Evolutionary conservation across 2,888 invertebrate species (phyloP), one percentile per base, ranked within the genome.

Genomic region (Apodemia duryi): DNA sequence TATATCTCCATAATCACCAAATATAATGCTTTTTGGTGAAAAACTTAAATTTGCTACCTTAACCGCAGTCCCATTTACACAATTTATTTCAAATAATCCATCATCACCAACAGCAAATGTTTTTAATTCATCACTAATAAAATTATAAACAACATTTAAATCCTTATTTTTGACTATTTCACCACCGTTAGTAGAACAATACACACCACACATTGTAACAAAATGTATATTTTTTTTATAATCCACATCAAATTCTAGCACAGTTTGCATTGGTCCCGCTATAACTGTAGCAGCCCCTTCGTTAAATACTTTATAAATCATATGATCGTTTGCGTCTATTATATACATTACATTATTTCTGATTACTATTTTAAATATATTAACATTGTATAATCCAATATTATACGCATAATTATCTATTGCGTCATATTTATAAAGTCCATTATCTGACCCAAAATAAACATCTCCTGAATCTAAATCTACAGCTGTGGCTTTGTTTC

Each of bases 1-100:
- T 70, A 90, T 82, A 66, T 90, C 90, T 1, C 90, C 90, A 35
- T 91, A 88, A 65, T 90, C 90, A 0, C 91, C 91, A 62, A 85
- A 84, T 4, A 83, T 79, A 29, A 91, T 83, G 65, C 90, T 87
- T 61, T 76, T 73, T 0, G 89, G 85, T 9, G 72, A 73, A 65
- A 89, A 89, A 65, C 81, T 71, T 61, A 90, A 63, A 63, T 77
- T 73, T 0, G 85, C 81, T 0, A 86, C 71, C 69, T 77, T 84
- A 1, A 64, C 77, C 0, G 90, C 88, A 0, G 87, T 89, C 0
- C 91, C 90, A 38, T 89, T 87, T 1, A 49, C 67, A 72, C 91
- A 91, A 69, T 87, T 69, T 2, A 91, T 80, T 70, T 85, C 80
- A 63, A 80, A 85, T 2, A 91, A 71, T 0, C 84, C 85, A 28